Conservation (phyloP, 2,113 vertebrate species). For the Antechinus stuartii region DNA sequence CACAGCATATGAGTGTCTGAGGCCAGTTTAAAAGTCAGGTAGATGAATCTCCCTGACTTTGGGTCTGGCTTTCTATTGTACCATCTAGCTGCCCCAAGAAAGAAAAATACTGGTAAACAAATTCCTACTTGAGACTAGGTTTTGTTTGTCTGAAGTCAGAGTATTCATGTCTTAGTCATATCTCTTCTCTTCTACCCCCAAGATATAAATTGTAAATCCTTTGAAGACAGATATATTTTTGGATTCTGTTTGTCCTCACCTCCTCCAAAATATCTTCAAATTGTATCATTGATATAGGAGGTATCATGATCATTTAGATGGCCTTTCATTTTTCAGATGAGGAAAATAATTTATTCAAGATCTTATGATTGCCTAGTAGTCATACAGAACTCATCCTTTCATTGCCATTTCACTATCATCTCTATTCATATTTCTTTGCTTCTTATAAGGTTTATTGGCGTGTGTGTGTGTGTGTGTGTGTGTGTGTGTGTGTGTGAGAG, state of each 20-base stretch:
- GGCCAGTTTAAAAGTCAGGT: too few relatives aligned
- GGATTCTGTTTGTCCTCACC: neutral
- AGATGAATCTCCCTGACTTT: too few relatives aligned
- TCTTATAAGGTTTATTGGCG: constrained; percentile 5
- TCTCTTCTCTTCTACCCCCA: neutral
- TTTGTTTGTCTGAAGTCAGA: neutral
- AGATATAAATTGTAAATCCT: neutral
- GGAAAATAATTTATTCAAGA: neutral
- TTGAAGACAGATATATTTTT: neutral
- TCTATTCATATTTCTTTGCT: neutral
- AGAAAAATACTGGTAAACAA: neutral
- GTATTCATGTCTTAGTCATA: neutral
- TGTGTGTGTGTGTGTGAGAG: neutral
- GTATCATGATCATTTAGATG: neutral
- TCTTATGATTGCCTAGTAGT: neutral
- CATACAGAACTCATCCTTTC: neutral
- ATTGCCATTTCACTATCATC: neutral
- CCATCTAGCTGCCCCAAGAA: neutral
- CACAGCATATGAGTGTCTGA: too few relatives aligned
- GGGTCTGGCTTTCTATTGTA: too few relatives aligned
- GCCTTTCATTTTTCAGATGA: neutral
- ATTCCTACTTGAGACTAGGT: neutral
- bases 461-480: too few relatives aligned
- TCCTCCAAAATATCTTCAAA: neutral
- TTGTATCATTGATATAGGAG: neutral